A percentile compares a stretch with the other conserved stretches of the same genome.
Evolutionary conservation across 1,140 invertebrate species (phyloP).

Genomic region (Bombus sibiricus): DNA sequence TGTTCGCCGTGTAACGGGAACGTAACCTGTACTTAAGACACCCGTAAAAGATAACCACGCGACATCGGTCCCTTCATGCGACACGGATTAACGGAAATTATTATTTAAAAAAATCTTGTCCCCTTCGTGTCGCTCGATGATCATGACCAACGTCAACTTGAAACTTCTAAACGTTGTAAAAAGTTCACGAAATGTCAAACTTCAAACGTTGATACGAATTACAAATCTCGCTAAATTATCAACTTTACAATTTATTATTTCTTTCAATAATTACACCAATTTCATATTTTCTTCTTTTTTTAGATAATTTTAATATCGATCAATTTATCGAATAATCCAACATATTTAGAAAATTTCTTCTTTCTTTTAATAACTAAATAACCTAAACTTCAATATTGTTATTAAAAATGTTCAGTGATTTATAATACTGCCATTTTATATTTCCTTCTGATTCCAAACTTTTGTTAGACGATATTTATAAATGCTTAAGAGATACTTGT

Average conservation of each 20-base stretch:
- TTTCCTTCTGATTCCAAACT: background rate
- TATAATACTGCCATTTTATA: background rate
- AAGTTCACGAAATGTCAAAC: background rate
- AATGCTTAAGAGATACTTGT: background rate
- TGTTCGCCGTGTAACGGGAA: conserved; percentile 26
- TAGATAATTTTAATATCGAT: background rate
- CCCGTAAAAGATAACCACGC: conserved; percentile 23
- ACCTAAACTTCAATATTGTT: background rate
- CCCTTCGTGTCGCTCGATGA: background rate
- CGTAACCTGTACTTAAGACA: conserved; percentile 46
- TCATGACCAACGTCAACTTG: background rate
- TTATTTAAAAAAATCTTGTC: background rate
- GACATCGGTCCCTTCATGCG: conserved; percentile 14
- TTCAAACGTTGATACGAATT: background rate
- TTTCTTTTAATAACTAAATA: background rate
- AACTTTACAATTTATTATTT: background rate
- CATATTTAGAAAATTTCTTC: background rate
- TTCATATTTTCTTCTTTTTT: background rate
- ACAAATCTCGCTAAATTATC: background rate
- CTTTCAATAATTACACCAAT: background rate
- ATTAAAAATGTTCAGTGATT: background rate
- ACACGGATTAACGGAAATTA: background rate
- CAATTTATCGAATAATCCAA: background rate
- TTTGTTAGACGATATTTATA: too few species aligned
- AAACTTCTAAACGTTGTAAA: background rate